Conservation (phyloP, 2,797 vertebrate species). For the Cryptoblepharus egeriae region DNA sequence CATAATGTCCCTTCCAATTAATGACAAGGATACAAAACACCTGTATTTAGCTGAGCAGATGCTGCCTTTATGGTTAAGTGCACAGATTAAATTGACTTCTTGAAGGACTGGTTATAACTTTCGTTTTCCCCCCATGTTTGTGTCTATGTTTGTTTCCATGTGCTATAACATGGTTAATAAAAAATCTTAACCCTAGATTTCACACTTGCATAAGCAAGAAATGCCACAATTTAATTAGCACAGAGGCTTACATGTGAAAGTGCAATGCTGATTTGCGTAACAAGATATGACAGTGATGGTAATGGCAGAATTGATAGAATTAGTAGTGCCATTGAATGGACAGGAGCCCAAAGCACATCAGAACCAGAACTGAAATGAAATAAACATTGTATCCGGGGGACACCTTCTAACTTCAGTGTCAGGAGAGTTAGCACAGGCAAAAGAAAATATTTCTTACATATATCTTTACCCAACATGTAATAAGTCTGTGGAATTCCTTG, state of each 20-base stretch:
- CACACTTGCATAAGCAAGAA: constrained; percentile 28
- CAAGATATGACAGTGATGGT: background rate
- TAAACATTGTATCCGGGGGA: no score
- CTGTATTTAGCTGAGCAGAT: constrained; percentile 80
- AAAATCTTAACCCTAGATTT: constrained; percentile 49
- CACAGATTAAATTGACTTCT: constrained; percentile 74
- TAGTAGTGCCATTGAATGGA: background rate
- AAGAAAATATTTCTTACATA: no score
- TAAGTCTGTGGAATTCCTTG: no score
- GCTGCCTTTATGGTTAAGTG: constrained; percentile 75
- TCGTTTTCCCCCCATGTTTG: constrained; percentile 58
- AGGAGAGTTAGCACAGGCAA: no score
- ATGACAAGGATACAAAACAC: constrained; percentile 82
- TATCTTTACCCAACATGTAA: no score
- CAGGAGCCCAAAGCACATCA: background rate
- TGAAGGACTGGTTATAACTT: constrained; percentile 73
- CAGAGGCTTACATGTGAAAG: background rate
- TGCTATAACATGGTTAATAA: constrained; percentile 38
- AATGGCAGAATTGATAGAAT: background rate
- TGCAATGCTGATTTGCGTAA: background rate
- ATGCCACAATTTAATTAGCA: constrained; percentile 35
- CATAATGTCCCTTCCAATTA: constrained; percentile 84
- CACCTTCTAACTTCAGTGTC: no score
- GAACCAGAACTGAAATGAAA: fast-evolving
- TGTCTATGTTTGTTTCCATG: constrained; percentile 61